Conservation (phyloP, 2,797 vertebrate genomes). For the Chelmon rostratus region DNA sequence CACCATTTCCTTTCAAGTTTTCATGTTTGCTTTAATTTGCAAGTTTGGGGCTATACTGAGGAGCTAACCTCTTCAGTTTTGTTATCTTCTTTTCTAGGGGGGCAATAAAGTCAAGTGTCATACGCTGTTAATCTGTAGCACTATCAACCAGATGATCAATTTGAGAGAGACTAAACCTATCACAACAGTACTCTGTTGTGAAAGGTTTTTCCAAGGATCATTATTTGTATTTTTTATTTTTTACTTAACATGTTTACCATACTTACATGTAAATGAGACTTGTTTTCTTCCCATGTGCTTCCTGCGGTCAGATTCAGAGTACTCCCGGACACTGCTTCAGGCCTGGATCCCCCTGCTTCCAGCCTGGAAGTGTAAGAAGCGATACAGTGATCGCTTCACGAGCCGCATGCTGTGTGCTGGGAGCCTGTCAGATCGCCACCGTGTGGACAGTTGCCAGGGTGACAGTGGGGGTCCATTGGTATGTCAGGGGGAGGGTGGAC, state of each 20-base stretch:
- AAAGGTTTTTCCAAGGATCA: no score
- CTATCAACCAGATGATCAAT: no score
- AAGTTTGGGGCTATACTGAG: no score
- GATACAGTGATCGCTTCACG: constrained; percentile 88
- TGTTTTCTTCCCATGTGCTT: background rate
- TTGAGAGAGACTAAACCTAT: no score
- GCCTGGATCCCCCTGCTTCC: constrained; percentile 90
- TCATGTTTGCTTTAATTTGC: no score
- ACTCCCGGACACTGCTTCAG: constrained; percentile 90
- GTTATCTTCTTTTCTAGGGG: no score
- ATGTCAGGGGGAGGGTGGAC: constrained; percentile 86
- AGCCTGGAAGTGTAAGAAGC: constrained; percentile 84
- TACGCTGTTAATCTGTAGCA: no score
- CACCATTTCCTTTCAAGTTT: no score
- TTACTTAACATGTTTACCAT: background rate
- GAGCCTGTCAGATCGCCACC: constrained; percentile 87
- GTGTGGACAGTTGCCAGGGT: constrained; percentile 92
- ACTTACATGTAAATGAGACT: background rate
- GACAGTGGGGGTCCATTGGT: constrained; percentile 92
- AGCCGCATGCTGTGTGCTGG: constrained; percentile 92
- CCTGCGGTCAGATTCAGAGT: constrained; percentile 85
- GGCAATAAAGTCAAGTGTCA: no score
- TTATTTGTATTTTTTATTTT: background rate
- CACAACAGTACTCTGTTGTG: no score
- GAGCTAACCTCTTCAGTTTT: no score